Evolutionary conservation across 2,113 vertebrate genomes (phyloP), one percentile per base, ranked within the genome.

Genomic region (Seriola rivoliana): DNA sequence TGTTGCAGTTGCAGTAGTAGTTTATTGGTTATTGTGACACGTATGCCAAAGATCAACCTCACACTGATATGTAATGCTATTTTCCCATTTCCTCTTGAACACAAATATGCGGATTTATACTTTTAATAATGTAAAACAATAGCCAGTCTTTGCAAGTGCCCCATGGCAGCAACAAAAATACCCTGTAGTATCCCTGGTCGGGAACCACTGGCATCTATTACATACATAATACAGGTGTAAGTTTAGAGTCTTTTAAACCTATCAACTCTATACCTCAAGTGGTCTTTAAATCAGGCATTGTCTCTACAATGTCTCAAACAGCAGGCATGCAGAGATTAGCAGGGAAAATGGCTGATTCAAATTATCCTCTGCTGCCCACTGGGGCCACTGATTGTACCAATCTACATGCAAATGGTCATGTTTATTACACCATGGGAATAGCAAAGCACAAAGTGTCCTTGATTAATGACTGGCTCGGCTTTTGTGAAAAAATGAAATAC

Each of bases 331-430:
- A 21, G 48, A 78, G 77, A 89, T 87, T 85, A 85, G 9, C 57
- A 42, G 46, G 60, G 50, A 62, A 81, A 81, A 14, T 29, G 57
- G 40, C 76, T 84, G 82, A 85, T 66, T 66, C 67, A 74, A 54
- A 77, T 79, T 29, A 65, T 85, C 60, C 13, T 36, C 38, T 90
- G 17, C 40, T 85, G 59, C 50, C 75, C 82, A 89, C 69, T 80
- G 85, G 82, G 82, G 80, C 84, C 86, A 84, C 73, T 93, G 89
- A 91, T 88, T 91, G 85, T 81, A 84, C 85, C 89, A 89, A 83
- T 73, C 42, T 80, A 75, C 81, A 88, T 93, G 87, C 82, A 93
- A 93, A 95, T 94, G 83, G 80, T 75, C 71, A 87, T 89, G 77
- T 89, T 82, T 88, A 86, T 91, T 88, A 87, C 78, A 91, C 81